Conservation (phyloP, 2,888 invertebrate species). For the Microplitis deprimator region DNA sequence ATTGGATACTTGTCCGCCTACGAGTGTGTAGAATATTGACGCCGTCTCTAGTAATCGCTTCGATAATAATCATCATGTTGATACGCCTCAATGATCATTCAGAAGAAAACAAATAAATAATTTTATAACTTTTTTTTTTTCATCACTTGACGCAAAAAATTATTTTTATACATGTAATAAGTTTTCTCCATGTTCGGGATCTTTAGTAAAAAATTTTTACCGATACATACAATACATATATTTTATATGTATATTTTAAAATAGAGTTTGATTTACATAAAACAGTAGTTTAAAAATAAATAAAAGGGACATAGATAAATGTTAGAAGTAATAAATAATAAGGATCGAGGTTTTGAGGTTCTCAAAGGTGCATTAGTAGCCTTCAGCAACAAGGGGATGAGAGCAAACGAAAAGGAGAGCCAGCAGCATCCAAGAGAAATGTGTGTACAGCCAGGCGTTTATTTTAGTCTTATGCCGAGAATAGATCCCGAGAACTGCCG, state of each 20-base stretch:
- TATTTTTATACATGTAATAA: background rate
- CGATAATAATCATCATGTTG: constrained; percentile 37
- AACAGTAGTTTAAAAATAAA: background rate
- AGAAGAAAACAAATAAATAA: constrained; percentile 8
- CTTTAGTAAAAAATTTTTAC: background rate
- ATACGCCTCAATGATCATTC: constrained; percentile 38
- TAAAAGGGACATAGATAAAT: background rate
- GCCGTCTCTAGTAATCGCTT: constrained; percentile 28
- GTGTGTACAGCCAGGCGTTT: constrained; percentile 49
- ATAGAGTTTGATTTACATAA: background rate
- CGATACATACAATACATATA: background rate
- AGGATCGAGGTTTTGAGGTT: constrained; percentile 26
- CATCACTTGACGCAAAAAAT: background rate
- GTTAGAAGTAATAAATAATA: constrained; percentile 3
- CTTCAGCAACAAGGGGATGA: constrained; percentile 16
- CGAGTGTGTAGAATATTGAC: constrained; percentile 9
- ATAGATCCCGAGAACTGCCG: constrained; percentile 50
- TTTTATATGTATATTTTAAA: background rate
- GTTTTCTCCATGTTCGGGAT: background rate
- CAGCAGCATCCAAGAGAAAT: constrained; percentile 33
- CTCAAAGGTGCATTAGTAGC: constrained; percentile 35
- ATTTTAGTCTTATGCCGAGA: constrained; percentile 49
- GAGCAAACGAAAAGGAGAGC: constrained; percentile 42
- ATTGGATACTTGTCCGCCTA: constrained; percentile 38
- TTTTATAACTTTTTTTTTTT: constrained; percentile 5